Evolutionary conservation across 2,113 vertebrate species (phyloP).

Genomic region (Chauna torquata): DNA sequence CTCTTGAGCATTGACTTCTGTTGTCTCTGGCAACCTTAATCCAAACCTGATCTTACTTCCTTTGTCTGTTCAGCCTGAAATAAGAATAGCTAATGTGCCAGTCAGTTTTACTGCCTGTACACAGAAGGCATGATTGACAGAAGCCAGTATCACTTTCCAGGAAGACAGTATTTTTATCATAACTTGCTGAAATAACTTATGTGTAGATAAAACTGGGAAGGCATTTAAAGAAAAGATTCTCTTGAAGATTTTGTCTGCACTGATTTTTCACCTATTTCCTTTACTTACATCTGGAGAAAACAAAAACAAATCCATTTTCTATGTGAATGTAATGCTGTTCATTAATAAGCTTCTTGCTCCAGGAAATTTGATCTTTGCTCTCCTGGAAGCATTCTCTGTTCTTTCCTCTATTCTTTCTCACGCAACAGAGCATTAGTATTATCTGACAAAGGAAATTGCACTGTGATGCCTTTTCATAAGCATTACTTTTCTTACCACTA

Average conservation of each 20-base stretch:
- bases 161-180: background rate
- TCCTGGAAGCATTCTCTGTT: background rate
- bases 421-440: background rate
- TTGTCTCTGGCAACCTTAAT: background rate
- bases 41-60: accelerated
- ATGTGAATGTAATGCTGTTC: background rate
- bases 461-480: background rate
- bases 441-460: background rate
- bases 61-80: background rate
- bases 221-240: background rate
- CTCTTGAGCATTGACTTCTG: background rate
- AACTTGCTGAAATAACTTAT: background rate
- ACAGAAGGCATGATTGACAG: background rate
- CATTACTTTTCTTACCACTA: background rate
- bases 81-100: background rate
- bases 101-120: background rate
- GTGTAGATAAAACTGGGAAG: background rate
- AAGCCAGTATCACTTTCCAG: background rate
- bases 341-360: background rate
- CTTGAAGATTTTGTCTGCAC: background rate
- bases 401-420: background rate
- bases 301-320: background rate
- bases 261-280: background rate
- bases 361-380: background rate
- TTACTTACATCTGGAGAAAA: background rate